Conservation (phyloP, 2,797 vertebrate genomes). For the Pteropus rufus region DNA sequence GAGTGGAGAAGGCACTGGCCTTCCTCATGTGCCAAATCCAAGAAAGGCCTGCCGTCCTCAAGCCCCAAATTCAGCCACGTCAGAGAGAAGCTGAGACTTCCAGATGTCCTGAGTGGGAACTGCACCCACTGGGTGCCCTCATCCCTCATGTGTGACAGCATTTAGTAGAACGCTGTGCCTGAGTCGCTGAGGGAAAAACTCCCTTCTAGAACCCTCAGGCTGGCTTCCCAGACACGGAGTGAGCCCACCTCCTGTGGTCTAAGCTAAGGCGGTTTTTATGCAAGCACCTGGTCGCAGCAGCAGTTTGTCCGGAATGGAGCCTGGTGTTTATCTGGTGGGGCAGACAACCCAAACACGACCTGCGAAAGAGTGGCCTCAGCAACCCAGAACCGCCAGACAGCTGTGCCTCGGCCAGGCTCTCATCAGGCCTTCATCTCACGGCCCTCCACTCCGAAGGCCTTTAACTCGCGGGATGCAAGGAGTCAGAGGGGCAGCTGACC, state of each 20-base stretch:
- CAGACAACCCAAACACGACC: neutral
- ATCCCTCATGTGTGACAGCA: no score
- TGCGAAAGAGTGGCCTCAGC: accelerated
- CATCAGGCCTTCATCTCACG: accelerated
- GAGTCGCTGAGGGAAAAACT: neutral
- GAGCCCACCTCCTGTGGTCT: accelerated
- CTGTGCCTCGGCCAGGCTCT: accelerated
- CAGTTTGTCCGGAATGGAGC: accelerated
- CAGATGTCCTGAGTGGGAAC: neutral
- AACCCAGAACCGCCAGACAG: accelerated
- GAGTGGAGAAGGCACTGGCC: accelerated
- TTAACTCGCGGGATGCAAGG: neutral
- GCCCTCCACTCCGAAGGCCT: neutral
- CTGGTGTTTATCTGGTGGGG: neutral
- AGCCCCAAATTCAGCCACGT: neutral
- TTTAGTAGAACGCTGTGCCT: accelerated
- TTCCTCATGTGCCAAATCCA: neutral
- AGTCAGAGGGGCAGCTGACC: neutral
- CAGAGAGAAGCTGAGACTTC: neutral
- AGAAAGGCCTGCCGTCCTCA: neutral
- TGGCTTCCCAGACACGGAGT: neutral
- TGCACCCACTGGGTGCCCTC: no score
- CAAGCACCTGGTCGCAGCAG: neutral
- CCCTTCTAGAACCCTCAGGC: neutral
- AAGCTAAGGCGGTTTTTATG: neutral